Conservation (phyloP, 2,113 vertebrate genomes). For the Lasiurus cinereus region DNA sequence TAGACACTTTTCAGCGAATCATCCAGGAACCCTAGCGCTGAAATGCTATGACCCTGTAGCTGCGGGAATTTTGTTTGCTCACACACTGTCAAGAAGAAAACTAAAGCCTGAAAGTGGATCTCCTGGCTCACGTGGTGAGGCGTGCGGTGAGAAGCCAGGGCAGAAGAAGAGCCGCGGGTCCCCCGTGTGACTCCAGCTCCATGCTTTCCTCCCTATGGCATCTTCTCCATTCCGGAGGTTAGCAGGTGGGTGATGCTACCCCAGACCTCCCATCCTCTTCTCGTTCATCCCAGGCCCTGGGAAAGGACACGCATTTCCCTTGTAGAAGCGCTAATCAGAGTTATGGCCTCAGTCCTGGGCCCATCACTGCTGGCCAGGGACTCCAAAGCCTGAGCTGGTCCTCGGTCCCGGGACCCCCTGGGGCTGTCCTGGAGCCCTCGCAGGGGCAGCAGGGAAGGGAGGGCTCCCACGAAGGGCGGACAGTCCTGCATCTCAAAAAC, state of each 20-base stretch:
- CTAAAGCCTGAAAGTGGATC: neutral
- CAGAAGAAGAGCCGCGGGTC: neutral
- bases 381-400: neutral
- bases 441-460: neutral
- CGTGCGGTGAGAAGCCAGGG: neutral
- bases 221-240: neutral
- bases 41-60: neutral
- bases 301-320: neutral
- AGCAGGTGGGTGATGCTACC: neutral
- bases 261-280: neutral
- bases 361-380: neutral
- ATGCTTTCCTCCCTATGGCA: neutral
- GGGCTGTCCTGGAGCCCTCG: neutral
- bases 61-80: neutral
- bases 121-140: neutral
- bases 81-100: neutral
- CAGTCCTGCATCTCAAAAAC: neutral
- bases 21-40: neutral
- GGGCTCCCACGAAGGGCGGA: neutral
- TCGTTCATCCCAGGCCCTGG: constrained; percentile 14
- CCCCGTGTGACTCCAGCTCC: neutral
- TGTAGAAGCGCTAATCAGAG: neutral
- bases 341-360: neutral
- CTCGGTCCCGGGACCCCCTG: too few relatives aligned
- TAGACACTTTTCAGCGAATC: neutral